Percentiles rank a stretch among this genome's conserved stretches.
Evolutionary conservation across 2,797 vertebrate genomes (phyloP).

Genomic region (Psittacula derbiana): DNA sequence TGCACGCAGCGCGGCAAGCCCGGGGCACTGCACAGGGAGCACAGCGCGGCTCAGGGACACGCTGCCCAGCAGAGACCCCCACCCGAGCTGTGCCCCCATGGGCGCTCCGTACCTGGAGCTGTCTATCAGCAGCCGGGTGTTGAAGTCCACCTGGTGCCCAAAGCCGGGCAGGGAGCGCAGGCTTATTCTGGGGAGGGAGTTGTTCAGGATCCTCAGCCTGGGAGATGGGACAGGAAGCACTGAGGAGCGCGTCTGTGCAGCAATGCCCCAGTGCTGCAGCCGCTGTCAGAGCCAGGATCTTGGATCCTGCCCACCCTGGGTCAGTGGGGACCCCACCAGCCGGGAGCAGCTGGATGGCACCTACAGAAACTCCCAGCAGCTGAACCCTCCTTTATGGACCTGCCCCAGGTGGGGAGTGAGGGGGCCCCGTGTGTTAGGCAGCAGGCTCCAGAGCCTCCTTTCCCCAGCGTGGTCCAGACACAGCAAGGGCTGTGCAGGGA

Average conservation of each 20-base stretch:
- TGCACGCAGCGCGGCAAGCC: slow-evolving; percentile 25
- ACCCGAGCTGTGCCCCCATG: accelerated
- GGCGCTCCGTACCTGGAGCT: slow-evolving; percentile 33
- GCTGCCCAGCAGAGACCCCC: not conserved
- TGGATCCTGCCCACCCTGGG: not conserved
- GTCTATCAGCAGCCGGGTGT: slow-evolving; percentile 67
- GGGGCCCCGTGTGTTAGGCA: not conserved
- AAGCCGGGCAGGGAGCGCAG: slow-evolving; percentile 62
- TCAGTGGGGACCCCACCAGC: not conserved
- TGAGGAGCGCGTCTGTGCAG: not conserved
- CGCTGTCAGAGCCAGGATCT: accelerated
- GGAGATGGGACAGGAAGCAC: not conserved
- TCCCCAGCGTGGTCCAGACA: not conserved
- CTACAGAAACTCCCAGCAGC: not conserved
- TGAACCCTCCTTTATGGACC: not conserved
- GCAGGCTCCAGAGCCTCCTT: not conserved
- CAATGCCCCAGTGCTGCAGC: accelerated
- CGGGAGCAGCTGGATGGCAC: not conserved
- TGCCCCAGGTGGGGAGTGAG: not conserved
- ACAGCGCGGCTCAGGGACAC: not conserved
- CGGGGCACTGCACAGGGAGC: not conserved
- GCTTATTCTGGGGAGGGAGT: slow-evolving; percentile 61
- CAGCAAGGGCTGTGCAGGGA: accelerated
- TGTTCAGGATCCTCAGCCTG: slow-evolving; percentile 70
- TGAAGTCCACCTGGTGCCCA: slow-evolving; percentile 68